Evolutionary conservation across 1,140 invertebrate genomes (phyloP), one percentile per base, ranked within the genome.

Genomic region (Panonychus citri): DNA sequence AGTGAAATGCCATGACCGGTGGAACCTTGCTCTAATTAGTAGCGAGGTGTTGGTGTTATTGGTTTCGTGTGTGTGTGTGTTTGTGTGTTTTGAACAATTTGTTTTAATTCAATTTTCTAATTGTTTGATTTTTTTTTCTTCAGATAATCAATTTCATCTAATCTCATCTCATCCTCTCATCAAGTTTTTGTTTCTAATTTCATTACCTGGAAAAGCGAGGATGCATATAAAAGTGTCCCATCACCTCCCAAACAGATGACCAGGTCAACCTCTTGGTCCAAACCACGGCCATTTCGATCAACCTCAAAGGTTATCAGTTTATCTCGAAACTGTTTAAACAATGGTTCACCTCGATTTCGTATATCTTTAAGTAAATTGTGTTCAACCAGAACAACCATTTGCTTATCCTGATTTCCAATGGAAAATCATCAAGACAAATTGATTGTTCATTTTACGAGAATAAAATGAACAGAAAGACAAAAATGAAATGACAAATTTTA

Each of bases 1-100:
- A 76, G 70, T 96, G 88, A 71, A 95, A 96, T 51, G 91, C 89
- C 88, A 95, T 94, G 3, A 95, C 85, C 3, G 91, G 91, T 34
- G 91, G 91, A 48, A 94, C 88, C 13, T 86, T 93, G 77, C 89
- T 81, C 79, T 95, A 66, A 51, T 21, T 51, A 28, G 21, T 46
- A n/a, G 30, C 30, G 30, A 34, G 30, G 30, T 34, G 30, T 34
- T 34, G 30, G 12, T 34, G 30, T 34, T 34, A 34, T 34, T 34
- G 30, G 30, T 34, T 34, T 34, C 12, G 5, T 34, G 30, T n/a
- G 30, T 34, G 5, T 34, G 5, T 34, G 5, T 34, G 12, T 34
- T 34, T 34, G n/a, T 34, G 30, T 34, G 30, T 34, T 34, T 34
- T 5, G 12, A 12, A 34, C 30, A 34, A 34, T 34, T n/a, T n/a